Evolutionary conservation across 2,113 vertebrate species (phyloP), one percentile per base, ranked within the genome.

Genomic region (Psilopsiagon aymara): DNA sequence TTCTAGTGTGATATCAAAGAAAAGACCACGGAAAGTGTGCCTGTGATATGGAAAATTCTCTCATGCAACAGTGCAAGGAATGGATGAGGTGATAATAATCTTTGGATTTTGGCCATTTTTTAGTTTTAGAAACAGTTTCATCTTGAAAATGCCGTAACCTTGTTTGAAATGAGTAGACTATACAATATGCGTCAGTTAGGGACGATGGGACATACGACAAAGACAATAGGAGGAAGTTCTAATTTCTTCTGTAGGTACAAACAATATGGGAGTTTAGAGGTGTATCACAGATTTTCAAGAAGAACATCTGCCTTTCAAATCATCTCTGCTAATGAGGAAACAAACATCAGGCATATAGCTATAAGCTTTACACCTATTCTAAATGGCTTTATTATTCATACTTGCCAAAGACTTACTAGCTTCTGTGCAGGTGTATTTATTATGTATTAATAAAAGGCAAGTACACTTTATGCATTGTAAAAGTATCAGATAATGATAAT

Each of bases 161-260:
- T 87, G 69, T 96, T 95, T 67, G 96, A 97, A 92, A 95, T 63
- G 91, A 91, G 87, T 8, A 68, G 96, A 90, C 29, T 20, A 51
- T 79, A 86, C 96, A 82, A 98, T 96, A 69, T 98, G 95, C 98
- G 98, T 98, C 98, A 98, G 97, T 91, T 86, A 63, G 86, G 96
- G 96, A 94, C 97, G 52, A 47, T 95, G 97, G 97, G 97, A 97
- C 97, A 9, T 18, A 88, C 69, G 69, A 20, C 47, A 3, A n/a
- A 82, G 95, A 98, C 98, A 98, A 98, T 98, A 96, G 97, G 75
- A 98, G 98, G 98, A 98, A 98, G 97, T 86, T 92, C 97, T 87
- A 97, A 97, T 97, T 94, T 95, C 98, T 98, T 98, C 97, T 97
- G 98, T 88, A 97, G 98, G 97, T 98, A 98, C 97, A 98, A 98